Evolutionary conservation across 2,797 vertebrate genomes (phyloP).

Genomic region (Emydoidea blandingii): DNA sequence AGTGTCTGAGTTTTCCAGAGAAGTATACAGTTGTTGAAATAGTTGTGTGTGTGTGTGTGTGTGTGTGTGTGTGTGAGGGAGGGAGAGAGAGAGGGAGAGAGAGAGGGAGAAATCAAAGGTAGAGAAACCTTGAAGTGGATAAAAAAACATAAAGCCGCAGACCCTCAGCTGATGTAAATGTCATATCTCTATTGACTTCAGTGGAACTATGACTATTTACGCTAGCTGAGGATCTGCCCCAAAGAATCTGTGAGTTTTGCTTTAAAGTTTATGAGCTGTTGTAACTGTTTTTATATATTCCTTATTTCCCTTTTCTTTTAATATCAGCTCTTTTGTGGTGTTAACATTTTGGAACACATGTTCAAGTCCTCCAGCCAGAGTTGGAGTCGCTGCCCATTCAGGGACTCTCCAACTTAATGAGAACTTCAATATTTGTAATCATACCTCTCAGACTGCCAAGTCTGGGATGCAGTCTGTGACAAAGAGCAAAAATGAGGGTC

Average conservation of each 20-base stretch:
- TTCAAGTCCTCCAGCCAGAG: neutral
- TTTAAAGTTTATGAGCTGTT: conserved; percentile 17
- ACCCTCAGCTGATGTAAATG: neutral
- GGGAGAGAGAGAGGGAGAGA: too few relatives aligned
- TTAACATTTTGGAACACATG: conserved; percentile 21
- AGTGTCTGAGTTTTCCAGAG: neutral
- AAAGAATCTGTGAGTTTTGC: neutral
- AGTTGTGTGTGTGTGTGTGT: too few relatives aligned
- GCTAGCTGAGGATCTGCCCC: neutral
- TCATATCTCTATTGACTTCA: neutral
- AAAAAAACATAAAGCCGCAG: neutral
- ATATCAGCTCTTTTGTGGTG: conserved; percentile 11
- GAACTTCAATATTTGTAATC: conserved; percentile 45
- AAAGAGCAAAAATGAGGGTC: conserved; percentile 56
- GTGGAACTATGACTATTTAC: neutral
- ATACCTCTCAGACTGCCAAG: conserved; percentile 10
- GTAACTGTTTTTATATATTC: neutral
- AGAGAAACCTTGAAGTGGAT: neutral
- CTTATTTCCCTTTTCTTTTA: accelerated
- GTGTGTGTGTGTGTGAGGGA: too few relatives aligned
- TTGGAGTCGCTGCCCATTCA: neutral
- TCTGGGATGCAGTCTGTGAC: conserved; percentile 53
- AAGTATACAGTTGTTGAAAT: too few relatives aligned
- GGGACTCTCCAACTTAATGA: conserved; percentile 46
- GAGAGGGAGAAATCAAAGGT: neutral